These are phyloP conservation scores for Dromaius novaehollandiae DNA, from an alignment of 2,113 vertebrate genomes.

Conservation along the genomic window DNA sequence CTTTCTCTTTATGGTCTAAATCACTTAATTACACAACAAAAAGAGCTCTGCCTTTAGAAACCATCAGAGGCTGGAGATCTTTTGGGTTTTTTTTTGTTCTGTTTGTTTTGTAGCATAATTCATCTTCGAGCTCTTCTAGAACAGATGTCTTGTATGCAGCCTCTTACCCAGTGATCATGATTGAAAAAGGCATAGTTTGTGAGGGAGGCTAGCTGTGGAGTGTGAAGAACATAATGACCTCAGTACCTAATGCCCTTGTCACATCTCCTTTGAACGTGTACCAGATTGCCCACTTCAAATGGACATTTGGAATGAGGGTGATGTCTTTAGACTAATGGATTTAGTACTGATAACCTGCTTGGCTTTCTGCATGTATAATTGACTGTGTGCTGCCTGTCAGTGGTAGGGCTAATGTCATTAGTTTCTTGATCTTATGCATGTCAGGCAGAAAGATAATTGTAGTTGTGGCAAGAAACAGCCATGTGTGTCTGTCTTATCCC, in stretches of 20 bases:
- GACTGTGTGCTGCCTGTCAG: background rate
- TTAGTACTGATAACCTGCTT: background rate
- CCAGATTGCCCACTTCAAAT: background rate
- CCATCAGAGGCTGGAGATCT: rapidly evolving
- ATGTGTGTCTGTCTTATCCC: background rate
- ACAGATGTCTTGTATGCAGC: background rate
- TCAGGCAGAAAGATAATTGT: background rate
- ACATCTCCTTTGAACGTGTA: background rate
- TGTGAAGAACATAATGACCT: background rate
- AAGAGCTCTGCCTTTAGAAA: background rate
- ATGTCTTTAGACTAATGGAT: background rate
- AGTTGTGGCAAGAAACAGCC: background rate
- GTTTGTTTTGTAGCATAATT: background rate
- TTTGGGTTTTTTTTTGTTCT: background rate
- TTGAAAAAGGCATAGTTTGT: background rate
- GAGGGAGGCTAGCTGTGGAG: background rate
- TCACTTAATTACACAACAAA: background rate
- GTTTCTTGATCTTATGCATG: background rate
- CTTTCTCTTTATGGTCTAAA: background rate
- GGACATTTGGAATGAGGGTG: background rate
- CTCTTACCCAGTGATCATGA: background rate
- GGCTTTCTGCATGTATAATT: slow-evolving; percentile 22
- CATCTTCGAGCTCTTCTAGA: background rate
- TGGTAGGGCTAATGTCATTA: slow-evolving; percentile 5
- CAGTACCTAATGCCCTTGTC: background rate